Evolutionary conservation across 2,797 vertebrate species (phyloP), one percentile per base, ranked within the genome.

Genomic region (Lepidocolaptes lacrymiger): DNA sequence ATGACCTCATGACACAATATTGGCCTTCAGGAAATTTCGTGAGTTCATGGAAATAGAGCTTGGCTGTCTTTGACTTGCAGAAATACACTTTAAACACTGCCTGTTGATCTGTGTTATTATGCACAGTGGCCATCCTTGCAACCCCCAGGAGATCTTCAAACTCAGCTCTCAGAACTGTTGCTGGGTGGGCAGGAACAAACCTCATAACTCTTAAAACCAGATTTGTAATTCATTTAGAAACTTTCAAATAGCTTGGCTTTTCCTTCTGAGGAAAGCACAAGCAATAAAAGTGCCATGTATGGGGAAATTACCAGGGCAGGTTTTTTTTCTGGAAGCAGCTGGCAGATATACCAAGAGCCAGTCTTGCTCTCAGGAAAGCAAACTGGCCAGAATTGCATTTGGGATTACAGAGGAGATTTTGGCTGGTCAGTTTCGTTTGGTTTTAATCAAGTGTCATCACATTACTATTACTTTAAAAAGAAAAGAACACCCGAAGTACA

Each of bases 391-490:
- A 94, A 91, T 59, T 69, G 41, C n/a, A 32, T 83, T 75, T 75
- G 76, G 61, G 66, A 89, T 85, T 95, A 59, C 62, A 75, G 71
- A 56, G 58, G 41, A 76, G 43, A 43, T 82, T 90, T 43, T 55
- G 51, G 12, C 88, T 96, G 80, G 75, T 76, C 22, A 22, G 48
- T 76, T 91, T 74, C 78, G 68, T 91, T 89, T 93, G 78, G 2
- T 97, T 95, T 89, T 91, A 90, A 92, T 77, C 51, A 52, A 88
- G 58, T 72, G 34, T 87, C 56, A 56, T 94, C 85, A 51, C 48
- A 8, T 89, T 89, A 63, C 55, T n/a, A 51, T 69, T 86, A 32
- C 46, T 24, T 8, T 39, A 43, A 75, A 34, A 2, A 9, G 30
- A 14, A 39, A 9, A 41, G 12, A 17, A 20, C 24, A 15, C 4